Conservation (phyloP, 2,113 vertebrate species). For the Climacteris rufus region DNA sequence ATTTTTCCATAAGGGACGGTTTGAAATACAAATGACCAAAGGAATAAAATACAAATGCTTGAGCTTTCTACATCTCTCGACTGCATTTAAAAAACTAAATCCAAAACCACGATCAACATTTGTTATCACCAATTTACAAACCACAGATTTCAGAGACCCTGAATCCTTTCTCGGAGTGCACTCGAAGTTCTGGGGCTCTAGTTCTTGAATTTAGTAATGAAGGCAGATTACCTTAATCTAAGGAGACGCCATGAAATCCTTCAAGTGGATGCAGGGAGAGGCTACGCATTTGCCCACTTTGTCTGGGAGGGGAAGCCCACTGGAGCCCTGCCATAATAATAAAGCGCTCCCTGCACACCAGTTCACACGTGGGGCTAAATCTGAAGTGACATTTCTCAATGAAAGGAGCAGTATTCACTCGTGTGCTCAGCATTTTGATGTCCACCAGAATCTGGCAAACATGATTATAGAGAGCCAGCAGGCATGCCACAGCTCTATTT, state of each 20-base stretch:
- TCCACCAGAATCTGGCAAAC: constrained; percentile 11
- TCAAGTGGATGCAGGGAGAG: neutral
- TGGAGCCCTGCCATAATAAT: neutral
- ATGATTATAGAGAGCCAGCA: neutral
- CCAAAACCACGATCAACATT: neutral
- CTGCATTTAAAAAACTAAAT: neutral
- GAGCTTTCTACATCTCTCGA: neutral
- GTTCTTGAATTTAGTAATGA: constrained; percentile 33
- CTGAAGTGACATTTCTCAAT: constrained; percentile 15
- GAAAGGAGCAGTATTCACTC: constrained; percentile 4
- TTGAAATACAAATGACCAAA: neutral
- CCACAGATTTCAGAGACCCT: neutral
- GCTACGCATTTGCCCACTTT: neutral
- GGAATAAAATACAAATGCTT: neutral
- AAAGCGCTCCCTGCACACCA: neutral
- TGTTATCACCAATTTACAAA: neutral
- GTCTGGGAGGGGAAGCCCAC: constrained; percentile 11
- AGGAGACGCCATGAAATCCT: constrained; percentile 61
- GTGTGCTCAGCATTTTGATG: constrained; percentile 15
- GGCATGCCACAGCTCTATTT: constrained; percentile 51
- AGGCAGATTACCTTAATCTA: constrained; percentile 54
- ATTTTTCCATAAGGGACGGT: neutral
- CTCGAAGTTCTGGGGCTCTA: neutral
- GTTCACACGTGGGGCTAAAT: constrained; percentile 18
- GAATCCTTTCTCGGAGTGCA: neutral